phyloP scores from a whole-genome alignment of 2,888 invertebrate species.

The Iselma pallidipennis region DNA sequence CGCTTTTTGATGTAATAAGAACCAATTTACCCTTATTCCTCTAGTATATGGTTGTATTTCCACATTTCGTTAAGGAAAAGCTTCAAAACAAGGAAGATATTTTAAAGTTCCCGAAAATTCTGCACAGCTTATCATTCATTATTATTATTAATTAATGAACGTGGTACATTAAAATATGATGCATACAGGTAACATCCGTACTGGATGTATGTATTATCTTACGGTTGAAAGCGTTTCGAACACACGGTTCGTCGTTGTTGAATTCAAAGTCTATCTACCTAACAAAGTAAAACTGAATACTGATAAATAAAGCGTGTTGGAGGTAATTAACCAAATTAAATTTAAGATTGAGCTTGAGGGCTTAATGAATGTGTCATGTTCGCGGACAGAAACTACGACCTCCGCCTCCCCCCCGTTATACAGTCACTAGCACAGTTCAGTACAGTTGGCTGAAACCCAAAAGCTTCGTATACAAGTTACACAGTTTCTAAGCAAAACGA shows the following conservation, averaged over 20 bases:
- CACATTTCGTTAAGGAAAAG: too few relatives aligned
- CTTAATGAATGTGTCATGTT: slow-evolving; percentile 22
- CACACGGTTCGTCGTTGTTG: not conserved
- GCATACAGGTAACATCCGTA: too few relatives aligned
- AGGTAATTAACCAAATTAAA: slow-evolving; percentile 22
- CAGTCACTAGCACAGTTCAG: not conserved
- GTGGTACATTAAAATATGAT: too few relatives aligned
- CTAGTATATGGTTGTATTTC: too few relatives aligned
- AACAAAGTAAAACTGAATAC: not conserved
- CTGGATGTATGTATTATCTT: too few relatives aligned
- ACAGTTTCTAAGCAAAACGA: slow-evolving; percentile 14
- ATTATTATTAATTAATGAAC: not conserved
- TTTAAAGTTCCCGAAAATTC: too few relatives aligned
- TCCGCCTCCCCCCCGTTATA: not conserved
- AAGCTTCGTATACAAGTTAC: slow-evolving; percentile 7
- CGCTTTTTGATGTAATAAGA: too few relatives aligned
- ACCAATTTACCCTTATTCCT: too few relatives aligned
- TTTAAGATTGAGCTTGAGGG: slow-evolving; percentile 9
- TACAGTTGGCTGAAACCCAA: slow-evolving; percentile 19
- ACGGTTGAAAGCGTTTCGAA: not conserved
- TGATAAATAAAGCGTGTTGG: slow-evolving; percentile 5
- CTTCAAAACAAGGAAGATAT: too few relatives aligned
- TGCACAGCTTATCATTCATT: not conserved
- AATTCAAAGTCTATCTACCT: not conserved
- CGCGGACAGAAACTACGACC: slow-evolving; percentile 7